A percentile compares a stretch with the other conserved stretches of the same genome.
These are phyloP conservation scores for Resseliella maxima DNA, from an alignment of 2,888 invertebrate genomes.

Conservation along the genomic window DNA sequence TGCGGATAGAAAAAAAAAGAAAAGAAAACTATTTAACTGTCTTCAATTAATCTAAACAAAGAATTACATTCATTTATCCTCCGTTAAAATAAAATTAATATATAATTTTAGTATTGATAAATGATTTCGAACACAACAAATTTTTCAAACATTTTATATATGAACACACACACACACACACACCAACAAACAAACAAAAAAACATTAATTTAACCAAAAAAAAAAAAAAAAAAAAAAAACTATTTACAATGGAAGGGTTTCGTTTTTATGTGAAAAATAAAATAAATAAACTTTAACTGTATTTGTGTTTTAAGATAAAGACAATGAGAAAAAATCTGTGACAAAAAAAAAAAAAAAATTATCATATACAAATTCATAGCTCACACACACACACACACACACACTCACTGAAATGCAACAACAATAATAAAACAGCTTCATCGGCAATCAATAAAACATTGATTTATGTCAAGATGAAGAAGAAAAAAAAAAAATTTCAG, in stretches of 20 bases:
- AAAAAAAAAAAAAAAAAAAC: conserved; percentile 15
- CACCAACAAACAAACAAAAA: background rate
- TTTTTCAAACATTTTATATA: background rate
- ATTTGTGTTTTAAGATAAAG: background rate
- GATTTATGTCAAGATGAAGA: too few species aligned
- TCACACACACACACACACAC: background rate
- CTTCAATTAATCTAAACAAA: background rate
- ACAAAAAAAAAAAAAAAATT: background rate
- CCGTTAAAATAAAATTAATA: background rate
- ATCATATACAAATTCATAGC: background rate
- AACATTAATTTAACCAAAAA: conserved; percentile 37
- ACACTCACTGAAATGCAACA: too few species aligned
- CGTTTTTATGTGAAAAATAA: conserved; percentile 22
- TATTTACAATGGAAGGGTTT: conserved; percentile 24
- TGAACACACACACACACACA: background rate
- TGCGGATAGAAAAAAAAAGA: too few species aligned
- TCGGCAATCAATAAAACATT: too few species aligned
- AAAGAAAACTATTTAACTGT: background rate
- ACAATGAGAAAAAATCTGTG: background rate
- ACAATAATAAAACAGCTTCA: too few species aligned
- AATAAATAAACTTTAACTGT: background rate
- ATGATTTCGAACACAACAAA: background rate
- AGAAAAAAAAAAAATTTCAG: too few species aligned
- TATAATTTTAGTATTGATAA: background rate
- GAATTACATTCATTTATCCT: background rate